Conservation (phyloP, 2,113 vertebrate genomes). For the Scomber scombrus region DNA sequence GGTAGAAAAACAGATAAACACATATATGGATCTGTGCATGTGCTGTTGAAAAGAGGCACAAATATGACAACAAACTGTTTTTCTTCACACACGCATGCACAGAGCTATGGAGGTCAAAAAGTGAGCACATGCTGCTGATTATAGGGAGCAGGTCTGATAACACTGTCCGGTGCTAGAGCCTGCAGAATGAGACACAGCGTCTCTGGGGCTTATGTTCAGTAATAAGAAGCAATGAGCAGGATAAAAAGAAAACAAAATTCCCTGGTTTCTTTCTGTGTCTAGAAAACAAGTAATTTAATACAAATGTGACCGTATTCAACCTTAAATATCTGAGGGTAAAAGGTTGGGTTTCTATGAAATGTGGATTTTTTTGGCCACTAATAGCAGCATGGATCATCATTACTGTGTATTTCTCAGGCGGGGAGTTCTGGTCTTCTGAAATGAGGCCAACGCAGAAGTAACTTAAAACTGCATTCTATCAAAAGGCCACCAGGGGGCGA, state of each 20-base stretch:
- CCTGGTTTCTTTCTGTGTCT: not conserved
- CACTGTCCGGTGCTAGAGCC: slow-evolving; percentile 6
- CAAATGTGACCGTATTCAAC: not conserved
- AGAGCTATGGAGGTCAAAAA: slow-evolving; percentile 37
- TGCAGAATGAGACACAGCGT: slow-evolving; percentile 26
- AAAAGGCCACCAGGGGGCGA: no score
- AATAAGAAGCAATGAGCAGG: slow-evolving; percentile 14
- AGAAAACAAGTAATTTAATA: not conserved
- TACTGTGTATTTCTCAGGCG: no score
- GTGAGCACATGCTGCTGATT: slow-evolving; percentile 26
- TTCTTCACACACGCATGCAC: no score
- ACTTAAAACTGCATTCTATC: no score
- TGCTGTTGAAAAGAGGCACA: no score
- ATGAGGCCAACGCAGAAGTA: no score
- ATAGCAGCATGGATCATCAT: not conserved
- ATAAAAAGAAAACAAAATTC: not conserved
- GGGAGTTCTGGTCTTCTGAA: no score
- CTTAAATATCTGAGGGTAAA: not conserved
- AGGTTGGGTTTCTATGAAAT: not conserved
- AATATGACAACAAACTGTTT: no score
- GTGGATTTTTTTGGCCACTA: slow-evolving; percentile 6
- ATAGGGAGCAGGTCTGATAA: slow-evolving; percentile 40
- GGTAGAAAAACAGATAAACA: no score
- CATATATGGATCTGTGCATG: not conserved
- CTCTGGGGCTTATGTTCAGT: slow-evolving; percentile 17